Base-by-base conservation (phyloP, 2,888 invertebrate genomes). In the Drosophila buzzatii region DNA sequence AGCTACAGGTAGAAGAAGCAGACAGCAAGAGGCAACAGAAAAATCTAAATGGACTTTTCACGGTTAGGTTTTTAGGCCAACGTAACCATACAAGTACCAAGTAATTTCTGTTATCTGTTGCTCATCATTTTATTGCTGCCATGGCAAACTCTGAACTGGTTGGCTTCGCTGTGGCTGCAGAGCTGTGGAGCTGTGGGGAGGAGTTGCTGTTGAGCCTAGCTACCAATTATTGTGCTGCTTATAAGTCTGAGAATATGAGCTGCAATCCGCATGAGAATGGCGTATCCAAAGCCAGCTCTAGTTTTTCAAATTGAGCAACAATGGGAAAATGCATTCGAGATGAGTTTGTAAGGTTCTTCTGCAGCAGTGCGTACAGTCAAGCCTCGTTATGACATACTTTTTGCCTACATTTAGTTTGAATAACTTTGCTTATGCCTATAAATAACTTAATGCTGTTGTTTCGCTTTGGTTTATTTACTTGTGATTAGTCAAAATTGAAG, bases 51-150 rank as follows among this genome's bases (percentile, higher is more conserved):
- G 84, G 77, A 71, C 73, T 84, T 83, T 86, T 79, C 87, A 84
- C 85, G 87, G 85, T 81, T 80, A 78, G 73, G 76, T 79, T 85
- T 84, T 85, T 85, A 87, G 84, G 84, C 84, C 84, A 84, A 82
- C 74, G 66, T 70, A 79, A 69, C 73, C 64, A 75, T 75, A 78
- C 75, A 74, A 78, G 79, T 76, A 76, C 76, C 80, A 75, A 75
- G 85, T 82, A 87, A 85, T 85, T 85, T 87, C 73, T 85, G 88
- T 87, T 85, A 85, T 85, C 84, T 87, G 64, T 61, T 76, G 82
- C 74, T 85, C 88, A 85, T 85, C 84, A 85, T 87, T 85, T 85
- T 82, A 85, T 87, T 82, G 85, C 87, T 71, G 82, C 68, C 78
- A 66, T 68, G 70, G 58, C 76, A 72, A 86, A 82, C 81, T 79